Evolutionary conservation across 2,113 vertebrate genomes (phyloP).

Genomic region (Macaca nemestrina): DNA sequence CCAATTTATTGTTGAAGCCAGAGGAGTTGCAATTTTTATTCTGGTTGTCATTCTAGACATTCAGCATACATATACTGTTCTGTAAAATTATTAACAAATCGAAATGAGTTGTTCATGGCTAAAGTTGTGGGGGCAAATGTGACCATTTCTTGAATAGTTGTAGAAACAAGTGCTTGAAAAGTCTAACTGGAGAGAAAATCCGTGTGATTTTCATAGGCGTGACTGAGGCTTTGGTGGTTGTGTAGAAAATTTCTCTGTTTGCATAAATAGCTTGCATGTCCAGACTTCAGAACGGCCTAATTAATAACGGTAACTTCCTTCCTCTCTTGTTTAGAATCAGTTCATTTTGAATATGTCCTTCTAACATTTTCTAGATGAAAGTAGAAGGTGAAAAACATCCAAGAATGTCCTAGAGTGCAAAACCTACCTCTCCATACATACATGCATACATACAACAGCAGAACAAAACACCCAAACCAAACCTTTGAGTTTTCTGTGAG

Average conservation of each 20-base stretch:
- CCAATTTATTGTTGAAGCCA: neutral
- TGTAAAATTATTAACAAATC: neutral
- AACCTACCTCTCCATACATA: accelerated
- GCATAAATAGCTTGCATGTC: neutral
- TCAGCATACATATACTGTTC: neutral
- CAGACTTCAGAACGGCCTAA: neutral
- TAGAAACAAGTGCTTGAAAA: conserved; percentile 24
- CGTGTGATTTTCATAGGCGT: neutral
- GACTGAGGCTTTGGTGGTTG: neutral
- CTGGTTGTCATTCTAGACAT: neutral
- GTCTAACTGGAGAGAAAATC: neutral
- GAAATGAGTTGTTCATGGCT: neutral
- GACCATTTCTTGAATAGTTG: neutral
- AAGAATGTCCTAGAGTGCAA: neutral
- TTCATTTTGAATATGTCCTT: conserved; percentile 63
- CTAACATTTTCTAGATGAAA: conserved; percentile 54
- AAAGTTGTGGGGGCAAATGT: neutral
- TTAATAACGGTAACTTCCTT: neutral
- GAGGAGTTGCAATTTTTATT: neutral
- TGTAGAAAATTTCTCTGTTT: neutral
- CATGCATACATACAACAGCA: neutral
- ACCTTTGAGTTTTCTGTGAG: conserved; percentile 33
- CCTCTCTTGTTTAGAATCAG: conserved; percentile 28
- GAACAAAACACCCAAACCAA: conserved; percentile 5
- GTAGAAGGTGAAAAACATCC: conserved; percentile 28